Percentiles rank a stretch among this genome's conserved stretches.
phyloP scores from a whole-genome alignment of 2,113 vertebrate species.

The Steatornis caripensis region DNA sequence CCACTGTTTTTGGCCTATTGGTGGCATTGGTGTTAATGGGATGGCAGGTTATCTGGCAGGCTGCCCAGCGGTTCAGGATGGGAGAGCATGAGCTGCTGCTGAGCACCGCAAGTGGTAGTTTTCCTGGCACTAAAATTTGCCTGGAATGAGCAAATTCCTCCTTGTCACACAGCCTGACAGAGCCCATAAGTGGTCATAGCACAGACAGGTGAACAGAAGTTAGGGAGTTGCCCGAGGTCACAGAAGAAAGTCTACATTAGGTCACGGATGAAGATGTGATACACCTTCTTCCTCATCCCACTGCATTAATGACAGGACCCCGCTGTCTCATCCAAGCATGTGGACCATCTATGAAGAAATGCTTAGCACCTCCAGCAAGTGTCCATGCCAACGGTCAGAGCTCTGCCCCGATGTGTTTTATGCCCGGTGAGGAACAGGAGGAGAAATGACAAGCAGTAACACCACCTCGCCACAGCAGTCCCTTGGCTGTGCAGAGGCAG shows the following conservation, averaged over 20 bases:
- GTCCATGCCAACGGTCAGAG: not conserved
- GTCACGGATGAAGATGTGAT: not conserved
- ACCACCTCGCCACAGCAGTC: fast-evolving
- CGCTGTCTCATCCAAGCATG: not conserved
- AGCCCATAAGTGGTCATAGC: not conserved
- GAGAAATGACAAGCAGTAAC: not conserved
- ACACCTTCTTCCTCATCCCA: not conserved
- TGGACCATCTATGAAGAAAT: not conserved
- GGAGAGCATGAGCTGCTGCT: not conserved
- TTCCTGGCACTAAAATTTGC: not conserved
- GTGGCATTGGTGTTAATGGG: not conserved
- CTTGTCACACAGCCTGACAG: not conserved
- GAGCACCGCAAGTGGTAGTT: not conserved
- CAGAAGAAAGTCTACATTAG: not conserved
- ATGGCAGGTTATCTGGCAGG: not conserved
- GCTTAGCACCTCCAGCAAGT: not conserved
- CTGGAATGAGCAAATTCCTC: not conserved
- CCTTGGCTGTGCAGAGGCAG: not conserved
- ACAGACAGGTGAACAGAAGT: not conserved
- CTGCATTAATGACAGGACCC: not conserved
- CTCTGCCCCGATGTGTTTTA: not conserved
- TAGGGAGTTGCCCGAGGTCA: not conserved
- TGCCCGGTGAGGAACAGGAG: not conserved
- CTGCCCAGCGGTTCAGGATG: not conserved
- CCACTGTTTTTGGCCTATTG: not conserved